Percentiles rank a stretch among this genome's conserved stretches.
phyloP scores from a whole-genome alignment of 2,113 vertebrate species.

The Myxocyprinus asiaticus region DNA sequence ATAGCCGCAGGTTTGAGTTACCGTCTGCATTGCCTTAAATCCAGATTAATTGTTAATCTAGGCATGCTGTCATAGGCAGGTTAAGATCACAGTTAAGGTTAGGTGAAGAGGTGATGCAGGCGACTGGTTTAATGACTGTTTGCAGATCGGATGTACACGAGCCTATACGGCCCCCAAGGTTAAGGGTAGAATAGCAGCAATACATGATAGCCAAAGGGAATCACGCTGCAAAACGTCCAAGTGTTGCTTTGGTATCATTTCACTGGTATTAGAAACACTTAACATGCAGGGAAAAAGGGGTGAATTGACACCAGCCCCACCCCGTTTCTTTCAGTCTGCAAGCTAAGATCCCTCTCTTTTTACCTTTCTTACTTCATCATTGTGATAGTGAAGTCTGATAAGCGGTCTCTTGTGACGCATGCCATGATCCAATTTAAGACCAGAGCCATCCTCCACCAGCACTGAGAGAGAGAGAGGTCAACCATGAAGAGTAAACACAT shows the following conservation, averaged over 20 bases:
- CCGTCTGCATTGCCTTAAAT: slow-evolving; percentile 32
- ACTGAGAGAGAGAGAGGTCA: slow-evolving; percentile 13
- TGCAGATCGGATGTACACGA: slow-evolving; percentile 42
- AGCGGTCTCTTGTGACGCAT: slow-evolving; percentile 35
- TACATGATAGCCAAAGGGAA: slow-evolving; percentile 50
- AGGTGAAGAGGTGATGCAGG: slow-evolving; percentile 40
- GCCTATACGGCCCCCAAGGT: background rate
- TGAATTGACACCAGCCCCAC: slow-evolving; percentile 66
- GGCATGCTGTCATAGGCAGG: slow-evolving; percentile 36
- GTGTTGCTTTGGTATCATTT: slow-evolving; percentile 63
- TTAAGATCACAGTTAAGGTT: slow-evolving; percentile 45
- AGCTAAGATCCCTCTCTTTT: slow-evolving; percentile 61
- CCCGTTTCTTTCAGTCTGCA: slow-evolving; percentile 52
- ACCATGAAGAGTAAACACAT: background rate
- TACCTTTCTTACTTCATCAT: slow-evolving; percentile 55
- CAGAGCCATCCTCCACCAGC: slow-evolving; percentile 15
- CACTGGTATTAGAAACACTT: slow-evolving; percentile 63
- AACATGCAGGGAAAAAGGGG: slow-evolving; percentile 58
- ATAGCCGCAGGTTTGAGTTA: slow-evolving; percentile 23
- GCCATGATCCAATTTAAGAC: slow-evolving; percentile 18
- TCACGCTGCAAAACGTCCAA: slow-evolving; percentile 58
- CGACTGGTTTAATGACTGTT: slow-evolving; percentile 45
- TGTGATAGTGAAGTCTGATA: slow-evolving; percentile 42
- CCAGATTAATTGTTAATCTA: slow-evolving; percentile 49
- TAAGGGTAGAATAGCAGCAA: slow-evolving; percentile 39